Base-by-base conservation (phyloP, 2,888 invertebrate genomes). In the Drosophila ustulata region DNA sequence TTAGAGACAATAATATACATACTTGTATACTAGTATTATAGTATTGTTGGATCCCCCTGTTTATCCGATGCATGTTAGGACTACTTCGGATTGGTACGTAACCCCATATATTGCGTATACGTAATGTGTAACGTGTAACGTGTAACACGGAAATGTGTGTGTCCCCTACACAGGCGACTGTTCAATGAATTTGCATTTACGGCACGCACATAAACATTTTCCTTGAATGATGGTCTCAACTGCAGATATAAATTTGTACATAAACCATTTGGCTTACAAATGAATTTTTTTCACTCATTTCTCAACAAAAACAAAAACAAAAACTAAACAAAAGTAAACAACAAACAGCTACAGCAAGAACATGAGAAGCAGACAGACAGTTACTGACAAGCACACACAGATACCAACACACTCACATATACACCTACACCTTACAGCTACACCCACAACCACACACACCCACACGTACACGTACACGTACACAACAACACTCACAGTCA, bases 151-250 rank as follows among this genome's bases (percentile, higher is more conserved):
- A 82, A 85, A 74, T 78, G 66, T 81, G 82, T 80, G 81, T 80
- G 78, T 73, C 76, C 84, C 75, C 80, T 82, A 85, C 79, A 75
- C 74, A 81, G 84, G 88, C 86, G 90, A 80, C 69, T 81, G 86
- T 90, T 89, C 82, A 77, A 90, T 90, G 91, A 90, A 87, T 90
- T 91, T 91, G 81, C 89, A 91, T 91, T 90, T 86, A 73, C 84
- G 82, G 81, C 86, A 82, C 86, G 77, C 70, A 75, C 75, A 86
- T 80, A 58, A 75, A 71, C 79, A 92, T 91, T 91, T 91, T 92
- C 92, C 89, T 91, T 89, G 89, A 92, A 91, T 92, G 92, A 91
- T 91, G 88, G 84, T 89, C 87, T 89, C 72, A 87, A 80, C 73
- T 78, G 87, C 87, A 80, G 78, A 74, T 78, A 78, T 77, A 78